Conservation (phyloP, 2,113 vertebrate species). For the Oostethus manadensis region DNA sequence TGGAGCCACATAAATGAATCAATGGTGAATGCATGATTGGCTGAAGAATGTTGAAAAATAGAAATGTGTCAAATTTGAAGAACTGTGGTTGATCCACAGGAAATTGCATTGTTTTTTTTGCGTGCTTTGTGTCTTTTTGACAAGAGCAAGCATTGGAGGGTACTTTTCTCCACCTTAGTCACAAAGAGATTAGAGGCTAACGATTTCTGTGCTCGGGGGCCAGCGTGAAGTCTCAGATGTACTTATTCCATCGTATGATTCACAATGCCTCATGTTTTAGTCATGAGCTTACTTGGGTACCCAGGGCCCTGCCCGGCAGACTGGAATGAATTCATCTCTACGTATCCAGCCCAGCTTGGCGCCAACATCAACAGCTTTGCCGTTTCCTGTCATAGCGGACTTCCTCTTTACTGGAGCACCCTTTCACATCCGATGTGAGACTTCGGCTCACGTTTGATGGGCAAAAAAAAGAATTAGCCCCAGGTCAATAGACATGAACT, state of each 20-base stretch:
- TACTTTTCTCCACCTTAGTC: not conserved
- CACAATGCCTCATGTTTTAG: slow-evolving; percentile 47
- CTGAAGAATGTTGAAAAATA: too few species aligned
- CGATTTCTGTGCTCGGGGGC: slow-evolving; percentile 26
- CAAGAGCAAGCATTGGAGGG: not conserved
- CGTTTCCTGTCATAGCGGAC: not conserved
- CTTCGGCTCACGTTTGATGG: not conserved
- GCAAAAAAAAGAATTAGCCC: too few species aligned
- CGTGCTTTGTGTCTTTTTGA: too few species aligned
- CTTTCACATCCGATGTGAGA: slow-evolving; percentile 3
- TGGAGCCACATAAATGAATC: too few species aligned
- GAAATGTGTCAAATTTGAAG: too few species aligned
- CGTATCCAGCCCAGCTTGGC: not conserved
- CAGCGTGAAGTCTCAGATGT: slow-evolving; percentile 22
- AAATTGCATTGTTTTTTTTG: not conserved
- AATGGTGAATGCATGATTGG: too few species aligned
- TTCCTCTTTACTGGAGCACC: not conserved
- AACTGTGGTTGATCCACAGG: too few species aligned
- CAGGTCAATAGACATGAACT: too few species aligned
- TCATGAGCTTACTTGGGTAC: slow-evolving; percentile 44
- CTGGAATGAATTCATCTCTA: not conserved
- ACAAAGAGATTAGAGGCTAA: slow-evolving; percentile 1
- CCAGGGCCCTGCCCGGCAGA: slow-evolving; percentile 9
- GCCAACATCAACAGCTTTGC: slow-evolving; percentile 3
- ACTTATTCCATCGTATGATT: slow-evolving; percentile 38